Evolutionary conservation across 2,797 vertebrate species (phyloP).

Genomic region (Falco columbarius): DNA sequence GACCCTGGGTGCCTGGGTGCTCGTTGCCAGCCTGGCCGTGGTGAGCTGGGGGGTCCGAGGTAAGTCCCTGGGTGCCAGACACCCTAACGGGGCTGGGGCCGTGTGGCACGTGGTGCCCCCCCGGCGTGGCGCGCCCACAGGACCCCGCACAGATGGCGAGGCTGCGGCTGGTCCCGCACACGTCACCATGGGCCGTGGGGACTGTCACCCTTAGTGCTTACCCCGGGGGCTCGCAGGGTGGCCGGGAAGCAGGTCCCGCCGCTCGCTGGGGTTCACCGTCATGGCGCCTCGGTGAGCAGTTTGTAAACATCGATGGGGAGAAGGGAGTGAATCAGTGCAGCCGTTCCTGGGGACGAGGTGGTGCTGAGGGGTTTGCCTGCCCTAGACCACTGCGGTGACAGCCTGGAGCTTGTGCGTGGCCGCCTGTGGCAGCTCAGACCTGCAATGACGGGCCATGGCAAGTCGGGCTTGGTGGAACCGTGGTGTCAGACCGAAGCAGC

Average conservation of each 20-base stretch:
- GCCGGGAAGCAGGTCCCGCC: fast-evolving
- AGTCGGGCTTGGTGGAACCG: background rate
- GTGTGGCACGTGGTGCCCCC: fast-evolving
- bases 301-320: fast-evolving
- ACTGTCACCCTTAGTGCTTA: fast-evolving
- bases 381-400: background rate
- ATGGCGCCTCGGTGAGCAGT: fast-evolving
- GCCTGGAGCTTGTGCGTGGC: fast-evolving
- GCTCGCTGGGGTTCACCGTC: background rate
- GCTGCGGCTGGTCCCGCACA: fast-evolving
- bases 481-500: background rate
- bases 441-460: fast-evolving
- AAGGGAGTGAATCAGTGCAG: fast-evolving
- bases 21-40: background rate
- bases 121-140: fast-evolving
- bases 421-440: background rate
- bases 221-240: fast-evolving
- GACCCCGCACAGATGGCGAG: fast-evolving
- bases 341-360: fast-evolving
- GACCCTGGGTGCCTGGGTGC: background rate
- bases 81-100: fast-evolving
- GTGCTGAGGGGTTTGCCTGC: background rate
- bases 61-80: background rate
- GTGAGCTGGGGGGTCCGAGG: background rate
- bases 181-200: fast-evolving